Evolutionary conservation across 2,113 vertebrate species (phyloP), one percentile per base, ranked within the genome.

Genomic region (Gallinago undulata): DNA sequence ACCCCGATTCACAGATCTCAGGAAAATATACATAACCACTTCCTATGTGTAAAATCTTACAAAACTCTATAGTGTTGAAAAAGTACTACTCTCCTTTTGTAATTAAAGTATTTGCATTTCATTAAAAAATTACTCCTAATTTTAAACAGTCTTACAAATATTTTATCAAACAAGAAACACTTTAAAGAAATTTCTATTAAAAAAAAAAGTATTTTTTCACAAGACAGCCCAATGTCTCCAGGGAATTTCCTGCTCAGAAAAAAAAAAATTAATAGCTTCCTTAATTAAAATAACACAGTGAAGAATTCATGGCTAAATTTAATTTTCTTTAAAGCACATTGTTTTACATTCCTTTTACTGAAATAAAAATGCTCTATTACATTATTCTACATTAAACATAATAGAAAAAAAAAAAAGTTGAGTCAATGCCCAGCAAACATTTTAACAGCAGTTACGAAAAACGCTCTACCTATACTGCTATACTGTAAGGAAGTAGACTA

Each of bases 251-350:
- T 93, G 35, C 47, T 97, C 66, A 57, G 47, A 66, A 56, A 94
- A 51, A 83, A 51, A 88, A 81, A 70, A 64, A 91, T 89, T 94
- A 96, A 96, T 84, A 90, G 33, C 41, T 97, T 97, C 89, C 76
- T 91, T 96, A 97, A 97, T 96, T 97, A 98, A 97, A 97, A 95
- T 59, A 88, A 47, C 50, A 92, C 27, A 57, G 85, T 74, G 80
- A 97, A 97, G 73, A 96, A 96, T 90, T 90, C 96, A 96, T 57
- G 47, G 77, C 33, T 92, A 91, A 77, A 96, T 92, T 96, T 95
- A 96, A 96, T 96, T 97, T 97, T 88, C 80, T 95, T 97, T 81
- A 89, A 95, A 95, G 33, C 37, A 85, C 27, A 41, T 75, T 47
- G 18, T 69, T 96, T 95, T 97, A 90, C 19, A 87, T 84, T 62